phyloP scores from a whole-genome alignment of 2,113 vertebrate species.

The Prunella himalayana region DNA sequence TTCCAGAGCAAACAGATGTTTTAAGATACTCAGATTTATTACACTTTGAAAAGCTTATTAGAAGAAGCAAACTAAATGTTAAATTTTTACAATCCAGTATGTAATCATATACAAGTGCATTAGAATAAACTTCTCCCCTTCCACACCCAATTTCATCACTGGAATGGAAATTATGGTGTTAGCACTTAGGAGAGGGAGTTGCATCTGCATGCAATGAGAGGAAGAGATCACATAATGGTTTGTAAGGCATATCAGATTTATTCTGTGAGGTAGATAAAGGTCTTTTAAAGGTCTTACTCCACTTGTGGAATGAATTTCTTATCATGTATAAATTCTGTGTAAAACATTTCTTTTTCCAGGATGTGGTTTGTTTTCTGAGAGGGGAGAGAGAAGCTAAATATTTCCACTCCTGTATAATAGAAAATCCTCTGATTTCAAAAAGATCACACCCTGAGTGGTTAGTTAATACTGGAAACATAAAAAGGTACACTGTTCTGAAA shows the following conservation, averaged over 20 bases:
- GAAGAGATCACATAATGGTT: slow-evolving; percentile 69
- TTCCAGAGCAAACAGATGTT: slow-evolving; percentile 41
- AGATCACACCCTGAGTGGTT: slow-evolving; percentile 29
- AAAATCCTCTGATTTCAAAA: slow-evolving; percentile 54
- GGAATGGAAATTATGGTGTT: slow-evolving; percentile 65
- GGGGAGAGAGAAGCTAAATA: slow-evolving; percentile 45
- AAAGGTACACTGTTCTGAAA: slow-evolving; percentile 26
- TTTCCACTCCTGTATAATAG: slow-evolving; percentile 47
- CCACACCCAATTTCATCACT: slow-evolving; percentile 48
- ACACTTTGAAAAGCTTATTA: slow-evolving; percentile 53
- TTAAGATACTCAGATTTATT: slow-evolving; percentile 52
- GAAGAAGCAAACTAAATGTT: slow-evolving; percentile 56
- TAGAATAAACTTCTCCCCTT: slow-evolving; percentile 56
- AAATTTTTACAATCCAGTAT: slow-evolving; percentile 46
- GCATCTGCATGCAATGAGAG: slow-evolving; percentile 59
- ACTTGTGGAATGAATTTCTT: slow-evolving; percentile 79
- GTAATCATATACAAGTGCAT: slow-evolving; percentile 57
- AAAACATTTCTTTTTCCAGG: slow-evolving; percentile 51
- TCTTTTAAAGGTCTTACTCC: slow-evolving; percentile 78
- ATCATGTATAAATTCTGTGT: slow-evolving; percentile 68
- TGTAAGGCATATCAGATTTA: slow-evolving; percentile 74
- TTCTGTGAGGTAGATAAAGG: slow-evolving; percentile 74
- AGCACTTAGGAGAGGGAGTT: slow-evolving; percentile 45
- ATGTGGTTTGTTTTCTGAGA: slow-evolving; percentile 63
- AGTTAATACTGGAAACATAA: slow-evolving; percentile 40